phyloP scores from a whole-genome alignment of 2,888 invertebrate species.

The Pyrocoelia pectoralis region DNA sequence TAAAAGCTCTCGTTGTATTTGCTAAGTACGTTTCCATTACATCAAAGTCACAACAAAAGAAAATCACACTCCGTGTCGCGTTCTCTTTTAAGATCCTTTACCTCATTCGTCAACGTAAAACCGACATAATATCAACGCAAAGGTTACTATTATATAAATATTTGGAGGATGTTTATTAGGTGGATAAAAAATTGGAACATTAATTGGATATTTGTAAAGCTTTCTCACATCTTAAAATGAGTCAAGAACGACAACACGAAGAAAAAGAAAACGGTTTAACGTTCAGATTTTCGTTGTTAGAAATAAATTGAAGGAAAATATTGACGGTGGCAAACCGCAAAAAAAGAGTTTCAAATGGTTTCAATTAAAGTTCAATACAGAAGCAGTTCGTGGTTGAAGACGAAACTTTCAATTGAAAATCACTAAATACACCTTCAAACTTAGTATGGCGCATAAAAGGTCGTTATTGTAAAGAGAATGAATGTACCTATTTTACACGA shows the following conservation, averaged over 20 bases:
- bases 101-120: neutral
- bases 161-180: neutral
- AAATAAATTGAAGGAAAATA: conserved; percentile 34
- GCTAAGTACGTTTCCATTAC: neutral
- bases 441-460: neutral
- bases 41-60: neutral
- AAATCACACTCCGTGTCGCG: no score
- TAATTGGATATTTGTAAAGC: conserved; percentile 27
- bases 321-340: conserved; percentile 26
- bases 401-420: conserved; percentile 22
- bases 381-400: conserved; percentile 14
- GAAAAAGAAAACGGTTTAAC: conserved; percentile 32
- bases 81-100: neutral
- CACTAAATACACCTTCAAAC: conserved; percentile 8
- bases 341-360: conserved; percentile 21
- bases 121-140: neutral
- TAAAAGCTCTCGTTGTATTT: neutral
- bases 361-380: conserved; percentile 28
- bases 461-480: neutral
- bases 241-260: conserved; percentile 3
- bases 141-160: no score
- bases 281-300: conserved; percentile 15
- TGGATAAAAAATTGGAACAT: conserved; percentile 2
- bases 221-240: conserved; percentile 18
- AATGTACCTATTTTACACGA: neutral